Evolutionary conservation across 1,140 invertebrate genomes (phyloP).

Genomic region (Geopemphigus sp.): DNA sequence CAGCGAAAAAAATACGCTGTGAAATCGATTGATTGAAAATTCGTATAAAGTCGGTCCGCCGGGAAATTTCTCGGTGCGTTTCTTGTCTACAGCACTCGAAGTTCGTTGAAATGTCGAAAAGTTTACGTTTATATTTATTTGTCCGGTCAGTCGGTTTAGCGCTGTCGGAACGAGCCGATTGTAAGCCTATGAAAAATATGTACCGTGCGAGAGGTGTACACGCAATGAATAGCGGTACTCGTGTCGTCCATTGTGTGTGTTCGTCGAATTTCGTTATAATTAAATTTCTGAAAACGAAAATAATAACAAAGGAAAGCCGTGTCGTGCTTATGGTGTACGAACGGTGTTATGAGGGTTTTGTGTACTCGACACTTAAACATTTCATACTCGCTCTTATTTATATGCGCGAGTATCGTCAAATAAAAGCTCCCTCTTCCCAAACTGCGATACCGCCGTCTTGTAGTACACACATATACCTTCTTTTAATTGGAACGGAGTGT

Average conservation of each 20-base stretch:
- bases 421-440: background rate
- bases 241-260: background rate
- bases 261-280: background rate
- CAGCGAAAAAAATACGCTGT: background rate
- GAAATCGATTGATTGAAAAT: background rate
- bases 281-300: background rate
- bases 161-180: background rate
- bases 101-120: too few species aligned
- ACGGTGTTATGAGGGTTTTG: background rate
- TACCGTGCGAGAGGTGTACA: too few species aligned
- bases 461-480: background rate
- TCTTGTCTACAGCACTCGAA: too few species aligned
- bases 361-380: slow-evolving; percentile 6
- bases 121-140: too few species aligned
- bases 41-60: too few species aligned
- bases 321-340: background rate
- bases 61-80: too few species aligned
- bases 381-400: background rate
- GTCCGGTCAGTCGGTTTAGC: too few species aligned
- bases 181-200: too few species aligned
- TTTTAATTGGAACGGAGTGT: slow-evolving; percentile 2
- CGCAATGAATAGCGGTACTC: background rate
- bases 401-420: background rate
- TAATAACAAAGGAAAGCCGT: too few species aligned
- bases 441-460: too few species aligned